A percentile compares a stretch with the other conserved stretches of the same genome.
Evolutionary conservation across 2,797 vertebrate genomes (phyloP).

Genomic region (Poecilia velifera): DNA sequence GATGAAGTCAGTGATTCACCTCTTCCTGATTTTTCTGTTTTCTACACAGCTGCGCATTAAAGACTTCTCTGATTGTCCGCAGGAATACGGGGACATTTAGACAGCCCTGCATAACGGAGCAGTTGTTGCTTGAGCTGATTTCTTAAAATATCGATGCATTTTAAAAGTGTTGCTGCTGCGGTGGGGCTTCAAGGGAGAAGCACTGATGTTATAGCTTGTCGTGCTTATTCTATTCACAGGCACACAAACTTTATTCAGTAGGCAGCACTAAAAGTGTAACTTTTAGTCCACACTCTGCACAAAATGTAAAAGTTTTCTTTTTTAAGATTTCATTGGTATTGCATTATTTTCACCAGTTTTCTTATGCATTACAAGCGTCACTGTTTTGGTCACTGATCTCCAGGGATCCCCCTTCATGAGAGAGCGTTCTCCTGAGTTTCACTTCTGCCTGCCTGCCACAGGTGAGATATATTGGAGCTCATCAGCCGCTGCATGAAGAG

Average conservation of each 20-base stretch:
- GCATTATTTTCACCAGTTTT: not conserved
- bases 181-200: conserved; percentile 7
- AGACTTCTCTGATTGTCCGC: conserved; percentile 32
- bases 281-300: not conserved
- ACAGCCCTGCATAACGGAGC: conserved; percentile 37
- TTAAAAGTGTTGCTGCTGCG: conserved; percentile 36
- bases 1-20: conserved; percentile 43
- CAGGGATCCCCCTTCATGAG: no score
- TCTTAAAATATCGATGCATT: conserved; percentile 54
- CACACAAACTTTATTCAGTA: not conserved
- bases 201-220: conserved; percentile 5
- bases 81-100: conserved; percentile 27
- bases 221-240: not conserved
- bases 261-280: not conserved
- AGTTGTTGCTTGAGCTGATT: conserved; percentile 26
- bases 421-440: no score
- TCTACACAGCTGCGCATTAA: conserved; percentile 25
- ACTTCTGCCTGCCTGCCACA: no score
- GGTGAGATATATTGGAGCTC: no score
- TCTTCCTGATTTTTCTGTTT: conserved; percentile 32
- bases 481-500: no score
- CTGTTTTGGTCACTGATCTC: not conserved
- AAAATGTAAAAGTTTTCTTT: not conserved
- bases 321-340: not conserved
- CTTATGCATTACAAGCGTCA: not conserved